Percentiles rank a stretch among this genome's conserved stretches.
Evolutionary conservation across 1,140 invertebrate species (phyloP).

Genomic region (Penaeus vannamei): DNA sequence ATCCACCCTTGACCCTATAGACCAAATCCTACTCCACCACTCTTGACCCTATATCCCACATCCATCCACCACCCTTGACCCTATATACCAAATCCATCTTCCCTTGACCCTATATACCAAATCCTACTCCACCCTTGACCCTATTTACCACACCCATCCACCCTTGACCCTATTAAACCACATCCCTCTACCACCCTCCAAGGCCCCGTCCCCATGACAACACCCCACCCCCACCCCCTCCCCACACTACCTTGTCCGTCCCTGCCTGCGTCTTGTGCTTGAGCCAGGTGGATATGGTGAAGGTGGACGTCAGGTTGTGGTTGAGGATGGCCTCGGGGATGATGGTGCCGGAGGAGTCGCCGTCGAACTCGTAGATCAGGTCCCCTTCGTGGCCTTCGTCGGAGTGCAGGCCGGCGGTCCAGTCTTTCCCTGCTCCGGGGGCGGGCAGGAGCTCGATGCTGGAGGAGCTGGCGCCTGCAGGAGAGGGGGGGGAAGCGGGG

Average conservation of each 20-base stretch:
- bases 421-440: slow-evolving; percentile 83
- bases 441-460: slow-evolving; percentile 89
- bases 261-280: slow-evolving; percentile 83
- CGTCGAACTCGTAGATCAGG: slow-evolving; percentile 96
- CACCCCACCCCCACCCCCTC: too few species aligned
- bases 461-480: slow-evolving; percentile 76
- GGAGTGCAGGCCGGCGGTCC: slow-evolving; percentile 88
- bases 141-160: too few species aligned
- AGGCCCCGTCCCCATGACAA: too few species aligned
- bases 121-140: too few species aligned
- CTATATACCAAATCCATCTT: too few species aligned
- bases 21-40: too few species aligned
- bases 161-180: too few species aligned
- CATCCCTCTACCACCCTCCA: too few species aligned
- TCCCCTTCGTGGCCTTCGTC: slow-evolving; percentile 92
- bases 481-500: neutral
- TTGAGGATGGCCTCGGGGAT: slow-evolving; percentile 70
- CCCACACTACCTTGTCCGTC: slow-evolving; percentile 78
- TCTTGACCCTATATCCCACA: too few species aligned
- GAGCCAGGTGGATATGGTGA: slow-evolving; percentile 94
- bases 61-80: too few species aligned
- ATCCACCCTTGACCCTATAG: too few species aligned
- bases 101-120: too few species aligned
- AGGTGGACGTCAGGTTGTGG: slow-evolving; percentile 83
- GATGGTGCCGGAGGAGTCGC: slow-evolving; percentile 75